A percentile compares a stretch with the other conserved stretches of the same genome.
Conservation (phyloP, 2,888 invertebrate species). For the Eupithecia centaureata region DNA sequence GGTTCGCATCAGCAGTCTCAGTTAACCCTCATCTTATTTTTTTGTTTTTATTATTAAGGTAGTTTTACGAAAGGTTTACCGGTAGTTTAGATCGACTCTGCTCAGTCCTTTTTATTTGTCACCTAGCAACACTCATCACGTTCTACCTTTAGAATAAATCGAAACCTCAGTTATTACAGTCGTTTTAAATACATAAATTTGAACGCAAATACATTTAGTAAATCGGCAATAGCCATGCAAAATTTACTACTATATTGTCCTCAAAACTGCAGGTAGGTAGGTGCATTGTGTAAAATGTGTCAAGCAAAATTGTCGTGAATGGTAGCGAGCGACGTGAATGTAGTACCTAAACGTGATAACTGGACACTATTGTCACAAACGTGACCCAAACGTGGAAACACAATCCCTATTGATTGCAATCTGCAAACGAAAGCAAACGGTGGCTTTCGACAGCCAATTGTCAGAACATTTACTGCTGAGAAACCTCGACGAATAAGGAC, state of each 20-base stretch:
- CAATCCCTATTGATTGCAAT: constrained; percentile 1
- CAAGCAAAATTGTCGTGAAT: constrained; percentile 25
- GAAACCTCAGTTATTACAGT: background rate
- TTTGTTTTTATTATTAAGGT: background rate
- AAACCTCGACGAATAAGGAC: background rate
- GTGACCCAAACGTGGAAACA: constrained; percentile 20
- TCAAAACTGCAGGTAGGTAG: constrained; percentile 26
- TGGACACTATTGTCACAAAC: constrained; percentile 13
- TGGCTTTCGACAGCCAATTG: constrained; percentile 6
- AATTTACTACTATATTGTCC: constrained; percentile 19
- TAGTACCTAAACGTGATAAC: constrained; percentile 22
- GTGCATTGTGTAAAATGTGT: constrained; percentile 23
- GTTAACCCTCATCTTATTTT: constrained; percentile 3
- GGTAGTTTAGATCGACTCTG: background rate
- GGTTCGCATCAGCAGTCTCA: background rate
- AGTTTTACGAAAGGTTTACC: constrained; percentile 1
- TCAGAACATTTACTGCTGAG: background rate
- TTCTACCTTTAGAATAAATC: background rate
- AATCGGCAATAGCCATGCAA: constrained; percentile 20
- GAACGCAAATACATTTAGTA: constrained; percentile 12
- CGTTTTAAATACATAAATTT: background rate
- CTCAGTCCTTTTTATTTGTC: background rate
- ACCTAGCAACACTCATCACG: background rate
- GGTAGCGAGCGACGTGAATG: constrained; percentile 23
- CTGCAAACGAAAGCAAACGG: background rate